A percentile compares a stretch with the other conserved stretches of the same genome.
Conservation (phyloP, 2,113 vertebrate species). For the Asarcornis scutulata region DNA sequence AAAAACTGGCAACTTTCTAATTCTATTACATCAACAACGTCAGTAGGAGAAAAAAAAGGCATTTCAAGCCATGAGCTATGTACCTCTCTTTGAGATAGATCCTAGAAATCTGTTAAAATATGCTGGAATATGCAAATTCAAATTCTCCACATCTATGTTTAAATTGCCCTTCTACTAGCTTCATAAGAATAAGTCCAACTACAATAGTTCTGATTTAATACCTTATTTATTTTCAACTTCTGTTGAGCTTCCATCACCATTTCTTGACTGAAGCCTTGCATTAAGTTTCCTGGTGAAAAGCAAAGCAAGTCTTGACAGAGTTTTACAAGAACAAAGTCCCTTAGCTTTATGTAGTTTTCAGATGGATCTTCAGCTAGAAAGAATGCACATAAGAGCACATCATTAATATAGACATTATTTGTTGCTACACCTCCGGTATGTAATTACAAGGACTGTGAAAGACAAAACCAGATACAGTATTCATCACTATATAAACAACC, state of each 20-base stretch:
- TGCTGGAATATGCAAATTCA: neutral
- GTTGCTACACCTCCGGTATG: constrained; percentile 17
- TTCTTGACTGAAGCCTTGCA: constrained; percentile 89
- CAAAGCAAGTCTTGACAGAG: constrained; percentile 89
- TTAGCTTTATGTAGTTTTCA: constrained; percentile 94
- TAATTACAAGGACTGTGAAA: neutral
- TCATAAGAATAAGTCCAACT: neutral
- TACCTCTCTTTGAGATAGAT: neutral
- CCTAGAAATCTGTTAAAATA: neutral
- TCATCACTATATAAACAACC: neutral
- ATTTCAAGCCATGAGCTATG: neutral
- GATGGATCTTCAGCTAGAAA: constrained; percentile 94
- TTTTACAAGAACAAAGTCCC: constrained; percentile 95
- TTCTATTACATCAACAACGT: neutral
- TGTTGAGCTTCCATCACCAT: constrained; percentile 91
- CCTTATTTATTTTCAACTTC: constrained; percentile 98
- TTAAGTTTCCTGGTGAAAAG: constrained; percentile 89
- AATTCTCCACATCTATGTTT: neutral
- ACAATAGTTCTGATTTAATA: constrained; percentile 63
- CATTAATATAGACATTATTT: neutral
- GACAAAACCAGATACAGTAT: neutral
- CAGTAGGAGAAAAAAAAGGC: neutral
- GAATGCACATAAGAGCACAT: neutral
- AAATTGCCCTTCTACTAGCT: neutral
- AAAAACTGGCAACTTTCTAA: neutral